A percentile compares a stretch with the other conserved stretches of the same genome.
These are phyloP conservation scores for Sipha maydis DNA, from an alignment of 2,888 invertebrate genomes.

Conservation along the genomic window DNA sequence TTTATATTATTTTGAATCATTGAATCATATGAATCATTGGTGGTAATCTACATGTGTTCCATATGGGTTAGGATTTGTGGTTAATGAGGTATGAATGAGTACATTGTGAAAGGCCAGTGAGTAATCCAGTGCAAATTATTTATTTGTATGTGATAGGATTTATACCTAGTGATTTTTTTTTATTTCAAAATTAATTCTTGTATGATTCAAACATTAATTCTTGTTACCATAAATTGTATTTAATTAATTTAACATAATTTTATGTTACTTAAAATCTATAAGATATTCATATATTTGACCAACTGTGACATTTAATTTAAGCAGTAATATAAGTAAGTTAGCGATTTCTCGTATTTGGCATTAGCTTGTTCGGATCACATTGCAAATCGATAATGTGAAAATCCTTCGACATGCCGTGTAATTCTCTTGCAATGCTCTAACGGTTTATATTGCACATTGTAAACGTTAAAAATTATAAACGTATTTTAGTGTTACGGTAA, in stretches of 20 bases:
- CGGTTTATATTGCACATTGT: not conserved
- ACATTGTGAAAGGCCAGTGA: not conserved
- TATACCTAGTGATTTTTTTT: too few species aligned
- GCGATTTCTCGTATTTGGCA: not conserved
- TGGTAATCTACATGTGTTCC: not conserved
- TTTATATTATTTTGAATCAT: too few species aligned
- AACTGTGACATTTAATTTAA: too few species aligned
- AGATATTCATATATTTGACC: too few species aligned
- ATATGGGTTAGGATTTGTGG: not conserved
- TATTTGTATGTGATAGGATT: not conserved
- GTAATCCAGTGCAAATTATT: not conserved
- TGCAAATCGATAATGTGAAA: not conserved
- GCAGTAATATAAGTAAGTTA: not conserved
- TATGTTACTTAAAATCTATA: too few species aligned
- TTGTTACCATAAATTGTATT: too few species aligned
- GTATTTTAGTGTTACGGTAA: not conserved
- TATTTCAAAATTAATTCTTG: too few species aligned
- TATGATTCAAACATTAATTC: too few species aligned
- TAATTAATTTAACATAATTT: too few species aligned
- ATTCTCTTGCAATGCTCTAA: not conserved
- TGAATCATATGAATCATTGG: not conserved
- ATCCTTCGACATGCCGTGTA: not conserved
- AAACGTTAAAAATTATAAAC: too few species aligned
- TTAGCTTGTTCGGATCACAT: not conserved
- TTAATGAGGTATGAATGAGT: not conserved